A percentile compares a stretch with the other conserved stretches of the same genome.
Conservation (phyloP, 2,797 vertebrate species). For the Danio tinwini region DNA sequence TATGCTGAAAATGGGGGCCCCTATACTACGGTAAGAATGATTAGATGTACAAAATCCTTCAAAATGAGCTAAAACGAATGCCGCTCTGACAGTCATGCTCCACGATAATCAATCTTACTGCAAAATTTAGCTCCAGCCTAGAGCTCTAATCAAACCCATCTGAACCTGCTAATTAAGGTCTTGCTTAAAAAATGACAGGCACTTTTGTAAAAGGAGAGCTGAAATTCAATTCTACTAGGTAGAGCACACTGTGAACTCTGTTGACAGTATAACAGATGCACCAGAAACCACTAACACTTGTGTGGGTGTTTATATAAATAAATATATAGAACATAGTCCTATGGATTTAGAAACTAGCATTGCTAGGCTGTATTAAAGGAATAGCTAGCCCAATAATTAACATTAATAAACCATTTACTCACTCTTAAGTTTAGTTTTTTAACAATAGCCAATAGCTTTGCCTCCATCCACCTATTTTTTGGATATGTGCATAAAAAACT, state of each 20-base stretch:
- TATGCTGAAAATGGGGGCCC: neutral
- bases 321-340: conserved; percentile 22
- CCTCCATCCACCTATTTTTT: too few species aligned
- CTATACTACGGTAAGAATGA: neutral
- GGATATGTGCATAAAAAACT: too few species aligned
- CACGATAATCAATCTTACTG: conserved; percentile 2
- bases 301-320: too few species aligned
- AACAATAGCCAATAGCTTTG: too few species aligned
- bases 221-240: neutral
- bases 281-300: neutral
- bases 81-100: conserved; percentile 4
- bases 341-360: neutral
- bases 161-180: conserved; percentile 13
- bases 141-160: conserved; percentile 31
- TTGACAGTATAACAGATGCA: conserved; percentile 41
- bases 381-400: too few species aligned
- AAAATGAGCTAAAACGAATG: conserved; percentile 43
- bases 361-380: neutral
- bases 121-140: neutral
- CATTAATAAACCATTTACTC: too few species aligned
- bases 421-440: too few species aligned
- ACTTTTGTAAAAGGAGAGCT: conserved; percentile 29
- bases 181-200: conserved; percentile 11
- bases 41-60: neutral
- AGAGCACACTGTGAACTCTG: conserved; percentile 26